These are phyloP conservation scores for Lasioglossum malachurum DNA, from an alignment of 2,888 invertebrate species.

Conservation along the genomic window DNA sequence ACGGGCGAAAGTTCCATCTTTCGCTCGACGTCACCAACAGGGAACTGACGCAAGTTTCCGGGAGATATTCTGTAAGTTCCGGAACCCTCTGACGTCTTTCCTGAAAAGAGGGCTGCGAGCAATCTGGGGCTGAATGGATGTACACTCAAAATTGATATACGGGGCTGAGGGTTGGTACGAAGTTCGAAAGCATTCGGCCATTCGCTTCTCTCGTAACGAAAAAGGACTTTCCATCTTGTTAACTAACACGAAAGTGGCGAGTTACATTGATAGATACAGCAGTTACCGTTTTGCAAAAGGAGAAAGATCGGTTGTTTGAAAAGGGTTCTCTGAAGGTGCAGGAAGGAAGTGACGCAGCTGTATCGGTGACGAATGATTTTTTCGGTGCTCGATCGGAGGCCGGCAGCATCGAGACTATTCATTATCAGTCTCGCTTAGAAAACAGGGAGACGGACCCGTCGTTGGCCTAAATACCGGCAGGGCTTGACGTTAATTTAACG, in stretches of 20 bases:
- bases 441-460: constrained; percentile 9
- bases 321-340: neutral
- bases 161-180: neutral
- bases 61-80: neutral
- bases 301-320: neutral
- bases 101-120: neutral
- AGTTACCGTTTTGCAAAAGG: neutral
- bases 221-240: neutral
- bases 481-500: constrained; percentile 65
- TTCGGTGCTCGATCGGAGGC: neutral
- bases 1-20: constrained; percentile 4
- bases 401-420: constrained; percentile 35
- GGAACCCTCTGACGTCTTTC: neutral
- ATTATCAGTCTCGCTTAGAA: constrained; percentile 32
- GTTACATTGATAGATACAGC: neutral
- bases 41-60: constrained; percentile 14
- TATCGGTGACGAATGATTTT: neutral
- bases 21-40: neutral
- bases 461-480: constrained; percentile 62
- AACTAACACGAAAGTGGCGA: neutral
- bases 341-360: neutral
- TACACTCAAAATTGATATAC: constrained; percentile 4
- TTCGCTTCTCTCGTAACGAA: neutral
- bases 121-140: constrained; percentile 1
- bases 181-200: neutral